Evolutionary conservation across 2,888 invertebrate species (phyloP).

Genomic region (Polydesmus complanatus): DNA sequence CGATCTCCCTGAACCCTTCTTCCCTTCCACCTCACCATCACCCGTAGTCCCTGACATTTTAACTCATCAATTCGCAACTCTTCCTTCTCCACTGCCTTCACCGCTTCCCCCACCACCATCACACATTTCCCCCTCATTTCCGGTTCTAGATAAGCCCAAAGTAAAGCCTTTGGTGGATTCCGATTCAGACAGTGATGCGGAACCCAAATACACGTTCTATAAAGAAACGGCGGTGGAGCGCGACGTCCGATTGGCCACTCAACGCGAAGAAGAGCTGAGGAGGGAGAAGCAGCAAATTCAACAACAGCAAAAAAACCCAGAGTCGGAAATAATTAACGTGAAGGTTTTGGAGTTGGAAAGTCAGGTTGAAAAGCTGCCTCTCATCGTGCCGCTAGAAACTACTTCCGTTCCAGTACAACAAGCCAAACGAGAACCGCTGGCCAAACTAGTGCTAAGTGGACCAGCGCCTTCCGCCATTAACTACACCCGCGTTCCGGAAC

Average conservation of each 20-base stretch:
- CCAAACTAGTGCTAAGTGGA: neutral
- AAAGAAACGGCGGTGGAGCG: conserved; percentile 8
- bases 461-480: neutral
- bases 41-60: neutral
- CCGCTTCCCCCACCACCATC: neutral
- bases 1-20: neutral
- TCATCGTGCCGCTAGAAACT: neutral
- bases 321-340: neutral
- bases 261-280: conserved; percentile 10
- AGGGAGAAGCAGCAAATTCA: neutral
- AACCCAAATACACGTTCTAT: neutral
- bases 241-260: conserved; percentile 4
- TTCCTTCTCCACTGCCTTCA: neutral
- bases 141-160: neutral
- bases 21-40: neutral
- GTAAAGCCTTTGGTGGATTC: neutral
- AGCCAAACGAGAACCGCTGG: neutral
- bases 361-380: neutral
- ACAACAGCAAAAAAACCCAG: neutral
- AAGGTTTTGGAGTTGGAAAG: neutral
- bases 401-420: neutral
- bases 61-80: neutral
- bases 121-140: neutral
- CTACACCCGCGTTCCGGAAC: neutral
- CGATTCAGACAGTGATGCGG: neutral